Percentiles rank a stretch among this genome's conserved stretches.
Evolutionary conservation across 35 echinoderm and acorn worm species (phyloP).

Genomic region (Lytechinus pictus): DNA sequence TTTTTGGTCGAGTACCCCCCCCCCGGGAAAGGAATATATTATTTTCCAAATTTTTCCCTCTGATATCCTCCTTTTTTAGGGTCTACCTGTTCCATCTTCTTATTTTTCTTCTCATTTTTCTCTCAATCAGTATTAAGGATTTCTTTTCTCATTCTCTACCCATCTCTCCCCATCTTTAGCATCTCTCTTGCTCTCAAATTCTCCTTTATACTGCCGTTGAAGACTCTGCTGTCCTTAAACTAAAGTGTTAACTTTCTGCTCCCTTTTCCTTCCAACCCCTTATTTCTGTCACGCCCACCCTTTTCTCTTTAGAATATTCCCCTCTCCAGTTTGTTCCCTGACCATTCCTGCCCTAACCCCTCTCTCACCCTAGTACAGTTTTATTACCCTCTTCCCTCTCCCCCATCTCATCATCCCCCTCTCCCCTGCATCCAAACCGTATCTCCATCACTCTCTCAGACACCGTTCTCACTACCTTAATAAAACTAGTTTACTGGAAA

Average conservation of each 20-base stretch:
- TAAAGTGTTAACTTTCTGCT: too few relatives aligned
- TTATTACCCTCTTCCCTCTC: not conserved
- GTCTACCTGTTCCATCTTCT: too few relatives aligned
- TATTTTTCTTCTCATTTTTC: not conserved
- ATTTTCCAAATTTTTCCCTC: not conserved
- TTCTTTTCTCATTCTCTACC: not conserved
- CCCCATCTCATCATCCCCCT: slow-evolving; percentile 10
- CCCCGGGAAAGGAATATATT: too few relatives aligned
- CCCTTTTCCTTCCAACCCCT: not conserved
- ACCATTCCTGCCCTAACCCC: not conserved
- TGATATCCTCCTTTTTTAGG: too few relatives aligned
- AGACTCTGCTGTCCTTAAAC: too few relatives aligned
- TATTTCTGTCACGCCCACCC: too few relatives aligned
- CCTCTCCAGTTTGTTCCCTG: not conserved
- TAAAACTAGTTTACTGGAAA: too few relatives aligned
- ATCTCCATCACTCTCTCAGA: not conserved
- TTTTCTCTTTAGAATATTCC: too few relatives aligned
- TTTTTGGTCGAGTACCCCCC: too few relatives aligned
- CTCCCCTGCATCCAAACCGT: not conserved
- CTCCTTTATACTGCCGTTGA: too few relatives aligned
- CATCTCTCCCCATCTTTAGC: not conserved
- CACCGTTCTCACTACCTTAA: too few relatives aligned
- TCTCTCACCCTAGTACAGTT: not conserved
- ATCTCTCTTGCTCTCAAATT: not conserved
- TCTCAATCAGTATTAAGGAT: too few relatives aligned